phyloP scores from a whole-genome alignment of 2,113 vertebrate genomes.

The Boleophthalmus pectinirostris region DNA sequence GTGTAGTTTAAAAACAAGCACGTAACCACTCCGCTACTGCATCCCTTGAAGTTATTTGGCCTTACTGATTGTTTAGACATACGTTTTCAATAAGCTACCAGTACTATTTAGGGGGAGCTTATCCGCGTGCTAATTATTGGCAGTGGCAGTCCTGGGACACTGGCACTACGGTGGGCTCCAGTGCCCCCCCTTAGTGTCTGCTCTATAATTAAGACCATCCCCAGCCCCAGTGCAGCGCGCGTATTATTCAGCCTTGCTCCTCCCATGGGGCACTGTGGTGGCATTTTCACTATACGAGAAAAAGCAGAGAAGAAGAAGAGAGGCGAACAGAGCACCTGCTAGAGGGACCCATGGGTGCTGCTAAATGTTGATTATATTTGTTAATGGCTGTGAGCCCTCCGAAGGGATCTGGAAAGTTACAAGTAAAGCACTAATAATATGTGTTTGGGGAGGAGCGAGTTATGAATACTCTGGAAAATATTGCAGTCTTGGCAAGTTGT shows the following conservation, averaged over 20 bases:
- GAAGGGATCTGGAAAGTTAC: constrained; percentile 22
- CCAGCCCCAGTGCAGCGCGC: constrained; percentile 46
- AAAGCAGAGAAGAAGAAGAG: constrained; percentile 54
- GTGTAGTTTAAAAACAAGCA: too few relatives aligned
- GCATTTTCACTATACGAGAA: constrained; percentile 60
- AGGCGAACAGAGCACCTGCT: constrained; percentile 61
- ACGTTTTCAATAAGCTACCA: constrained; percentile 21
- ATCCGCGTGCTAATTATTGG: constrained; percentile 63
- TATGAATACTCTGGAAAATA: not conserved
- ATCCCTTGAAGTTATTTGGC: not conserved
- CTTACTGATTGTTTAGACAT: constrained; percentile 31
- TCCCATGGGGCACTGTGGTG: constrained; percentile 66
- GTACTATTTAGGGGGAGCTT: not conserved
- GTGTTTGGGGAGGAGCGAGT: not conserved
- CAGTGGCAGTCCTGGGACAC: constrained; percentile 47
- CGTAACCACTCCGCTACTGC: not conserved
- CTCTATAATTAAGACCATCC: constrained; percentile 73
- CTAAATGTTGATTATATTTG: constrained; percentile 73
- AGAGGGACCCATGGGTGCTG: constrained; percentile 60
- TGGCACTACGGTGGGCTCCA: constrained; percentile 56
- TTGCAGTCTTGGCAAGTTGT: not conserved
- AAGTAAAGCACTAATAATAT: constrained; percentile 30
- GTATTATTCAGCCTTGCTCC: constrained; percentile 62
- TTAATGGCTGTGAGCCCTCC: constrained; percentile 56
- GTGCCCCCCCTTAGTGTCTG: constrained; percentile 62